Base-by-base conservation (phyloP, 2,113 vertebrate genomes). In the Isichthys henryi region DNA sequence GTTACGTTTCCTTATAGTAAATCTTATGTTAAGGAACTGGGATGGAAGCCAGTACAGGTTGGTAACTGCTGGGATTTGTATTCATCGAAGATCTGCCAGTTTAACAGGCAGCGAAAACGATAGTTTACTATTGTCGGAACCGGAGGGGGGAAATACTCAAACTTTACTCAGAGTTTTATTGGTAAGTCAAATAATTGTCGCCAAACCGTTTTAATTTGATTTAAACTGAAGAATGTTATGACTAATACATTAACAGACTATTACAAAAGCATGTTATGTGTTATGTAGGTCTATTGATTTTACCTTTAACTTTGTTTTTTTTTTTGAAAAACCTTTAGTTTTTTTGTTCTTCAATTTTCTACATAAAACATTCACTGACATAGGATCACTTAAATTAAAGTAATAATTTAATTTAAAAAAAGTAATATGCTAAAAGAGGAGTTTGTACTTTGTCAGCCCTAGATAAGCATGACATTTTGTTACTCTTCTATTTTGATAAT, bases 131-230 rank as follows among this genome's bases (percentile, higher is more conserved):
- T 35, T 31, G 13, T 39, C 43, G 23, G 52, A 27, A 45, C 56
- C 87, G 21, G 15, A 45, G 87, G 15, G n/a, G 23, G n/a, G 87
- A 49, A 56, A 74, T 45, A 77, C 31, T 74, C 87, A 88, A 7
- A n/a, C 43, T 49, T n/a, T n/a, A n/a, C n/a, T n/a, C n/a, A n/a
- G 74, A 74, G 27, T 23, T 66, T 88, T 50, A 56, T 74, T 70
- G 87, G 87, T 49, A 88, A 88, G 87, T 66, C 27, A 46, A 48
- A 88, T 45, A 74, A 46, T 70, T 88, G 39, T n/a, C 15, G 19
- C 58, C 7, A 46, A 88, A 88, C 17, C 5, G 66, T 27, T 74
- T 74, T 31, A 35, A 31, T 13, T n/a, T 10, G 10, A 31, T 31
- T 70, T n/a, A 11, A 70, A 74, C 35, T 31, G n/a, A 62, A 62